These are phyloP conservation scores for Beris morrisii DNA, from an alignment of 2,888 invertebrate species.

Conservation along the genomic window DNA sequence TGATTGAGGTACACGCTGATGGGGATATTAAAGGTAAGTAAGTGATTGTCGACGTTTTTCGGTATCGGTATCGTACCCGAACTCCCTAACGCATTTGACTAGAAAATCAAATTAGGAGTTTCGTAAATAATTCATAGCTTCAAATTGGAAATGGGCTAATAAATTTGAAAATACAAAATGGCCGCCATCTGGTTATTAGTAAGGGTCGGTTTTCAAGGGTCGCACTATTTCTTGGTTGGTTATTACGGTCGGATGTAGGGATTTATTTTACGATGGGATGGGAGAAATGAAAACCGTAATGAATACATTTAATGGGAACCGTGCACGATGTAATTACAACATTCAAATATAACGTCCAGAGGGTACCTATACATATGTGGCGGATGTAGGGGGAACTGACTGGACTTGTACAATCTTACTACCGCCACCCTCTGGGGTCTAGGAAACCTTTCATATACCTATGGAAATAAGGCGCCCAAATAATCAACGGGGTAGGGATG, in stretches of 20 bases:
- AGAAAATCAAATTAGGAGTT: slow-evolving; percentile 26
- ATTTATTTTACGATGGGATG: no score
- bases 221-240: no score
- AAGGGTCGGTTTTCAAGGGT: no score
- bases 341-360: neutral
- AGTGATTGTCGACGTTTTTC: slow-evolving; percentile 20
- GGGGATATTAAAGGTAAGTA: slow-evolving; percentile 25
- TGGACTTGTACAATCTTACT: no score
- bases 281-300: slow-evolving; percentile 11
- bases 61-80: neutral
- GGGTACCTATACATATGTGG: neutral
- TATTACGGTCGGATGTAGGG: no score
- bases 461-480: no score
- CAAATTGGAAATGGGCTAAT: slow-evolving; percentile 24
- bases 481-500: no score
- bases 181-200: no score
- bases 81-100: slow-evolving; percentile 6
- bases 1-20: slow-evolving; percentile 9
- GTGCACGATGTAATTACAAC: slow-evolving; percentile 19
- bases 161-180: slow-evolving; percentile 8
- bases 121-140: slow-evolving; percentile 28
- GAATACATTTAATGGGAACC: slow-evolving; percentile 30
- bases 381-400: no score
- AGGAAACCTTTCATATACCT: no score
- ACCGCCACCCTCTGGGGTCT: no score